These are phyloP conservation scores for Nomada hirtipes DNA, from an alignment of 2,888 invertebrate species.

Conservation along the genomic window DNA sequence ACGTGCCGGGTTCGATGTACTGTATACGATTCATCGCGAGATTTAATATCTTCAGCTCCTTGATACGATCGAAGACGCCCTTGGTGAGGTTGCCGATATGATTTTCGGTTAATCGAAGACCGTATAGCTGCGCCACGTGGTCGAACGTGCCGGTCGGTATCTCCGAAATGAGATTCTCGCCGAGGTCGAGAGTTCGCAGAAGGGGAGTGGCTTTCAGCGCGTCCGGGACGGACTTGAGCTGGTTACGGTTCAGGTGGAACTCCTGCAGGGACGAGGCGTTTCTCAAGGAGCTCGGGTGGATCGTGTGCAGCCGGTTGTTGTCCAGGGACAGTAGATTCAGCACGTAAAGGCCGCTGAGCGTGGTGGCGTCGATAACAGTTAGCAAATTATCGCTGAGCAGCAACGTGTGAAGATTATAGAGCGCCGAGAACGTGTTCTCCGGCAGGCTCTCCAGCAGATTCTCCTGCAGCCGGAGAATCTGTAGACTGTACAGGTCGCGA, in stretches of 20 bases:
- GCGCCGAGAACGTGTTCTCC: slow-evolving; percentile 91
- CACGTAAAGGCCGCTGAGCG: slow-evolving; percentile 91
- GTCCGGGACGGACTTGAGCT: slow-evolving; percentile 90
- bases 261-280: slow-evolving; percentile 93
- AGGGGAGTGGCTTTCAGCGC: slow-evolving; percentile 91
- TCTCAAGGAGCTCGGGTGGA: slow-evolving; percentile 90
- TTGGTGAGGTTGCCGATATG: slow-evolving; percentile 92
- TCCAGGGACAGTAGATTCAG: slow-evolving; percentile 92
- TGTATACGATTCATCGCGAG: slow-evolving; percentile 93
- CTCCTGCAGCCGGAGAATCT: slow-evolving; percentile 92
- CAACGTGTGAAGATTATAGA: slow-evolving; percentile 92
- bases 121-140: slow-evolving; percentile 92
- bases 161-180: slow-evolving; percentile 92
- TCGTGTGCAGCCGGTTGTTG: slow-evolving; percentile 91
- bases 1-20: slow-evolving; percentile 91
- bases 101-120: slow-evolving; percentile 93
- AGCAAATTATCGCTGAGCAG: slow-evolving; percentile 93
- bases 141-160: slow-evolving; percentile 93
- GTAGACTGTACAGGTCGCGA: slow-evolving; percentile 91
- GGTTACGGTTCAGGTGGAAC: slow-evolving; percentile 93
- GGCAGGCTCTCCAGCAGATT: slow-evolving; percentile 91
- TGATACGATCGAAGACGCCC: slow-evolving; percentile 92
- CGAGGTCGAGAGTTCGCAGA: slow-evolving; percentile 92
- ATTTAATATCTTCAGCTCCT: slow-evolving; percentile 92
- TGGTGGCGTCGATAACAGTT: slow-evolving; percentile 90